Percentiles rank a stretch among this genome's conserved stretches.
phyloP scores from a whole-genome alignment of 2,113 vertebrate species.

The Plecotus auritus region DNA sequence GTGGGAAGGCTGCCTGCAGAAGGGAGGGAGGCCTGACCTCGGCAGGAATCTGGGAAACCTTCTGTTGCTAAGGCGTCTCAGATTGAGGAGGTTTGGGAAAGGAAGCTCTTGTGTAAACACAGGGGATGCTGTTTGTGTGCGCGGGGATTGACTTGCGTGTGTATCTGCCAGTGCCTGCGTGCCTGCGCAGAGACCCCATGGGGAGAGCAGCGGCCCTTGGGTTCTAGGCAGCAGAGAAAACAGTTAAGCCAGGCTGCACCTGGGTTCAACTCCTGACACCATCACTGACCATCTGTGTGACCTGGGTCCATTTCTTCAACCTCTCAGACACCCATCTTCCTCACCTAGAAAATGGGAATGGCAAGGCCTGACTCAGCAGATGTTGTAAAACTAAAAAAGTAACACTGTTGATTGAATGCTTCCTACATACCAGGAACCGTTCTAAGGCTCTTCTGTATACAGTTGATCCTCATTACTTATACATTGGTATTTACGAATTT shows the following conservation, averaged over 20 bases:
- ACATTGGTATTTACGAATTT: background rate
- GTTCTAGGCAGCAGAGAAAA: background rate
- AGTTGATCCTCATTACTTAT: background rate
- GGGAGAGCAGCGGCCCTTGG: rapidly evolving
- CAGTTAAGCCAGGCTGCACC: background rate
- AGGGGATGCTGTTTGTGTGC: background rate
- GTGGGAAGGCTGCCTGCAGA: background rate
- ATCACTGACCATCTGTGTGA: background rate
- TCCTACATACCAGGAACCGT: background rate
- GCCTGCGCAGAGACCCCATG: rapidly evolving
- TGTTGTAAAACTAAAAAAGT: background rate
- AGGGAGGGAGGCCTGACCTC: background rate
- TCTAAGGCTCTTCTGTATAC: background rate
- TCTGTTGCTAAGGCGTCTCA: background rate
- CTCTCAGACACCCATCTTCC: background rate
- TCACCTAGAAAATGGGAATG: background rate
- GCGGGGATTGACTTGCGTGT: rapidly evolving
- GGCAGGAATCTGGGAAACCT: background rate
- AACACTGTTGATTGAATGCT: background rate
- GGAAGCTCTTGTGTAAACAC: background rate
- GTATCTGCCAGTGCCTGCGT: rapidly evolving
- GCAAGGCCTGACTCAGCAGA: background rate
- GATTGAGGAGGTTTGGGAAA: background rate
- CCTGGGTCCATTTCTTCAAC: background rate
- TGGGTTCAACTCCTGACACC: background rate